Evolutionary conservation across 2,797 vertebrate genomes (phyloP), one percentile per base, ranked within the genome.

Genomic region (Meriones psammophilus): DNA sequence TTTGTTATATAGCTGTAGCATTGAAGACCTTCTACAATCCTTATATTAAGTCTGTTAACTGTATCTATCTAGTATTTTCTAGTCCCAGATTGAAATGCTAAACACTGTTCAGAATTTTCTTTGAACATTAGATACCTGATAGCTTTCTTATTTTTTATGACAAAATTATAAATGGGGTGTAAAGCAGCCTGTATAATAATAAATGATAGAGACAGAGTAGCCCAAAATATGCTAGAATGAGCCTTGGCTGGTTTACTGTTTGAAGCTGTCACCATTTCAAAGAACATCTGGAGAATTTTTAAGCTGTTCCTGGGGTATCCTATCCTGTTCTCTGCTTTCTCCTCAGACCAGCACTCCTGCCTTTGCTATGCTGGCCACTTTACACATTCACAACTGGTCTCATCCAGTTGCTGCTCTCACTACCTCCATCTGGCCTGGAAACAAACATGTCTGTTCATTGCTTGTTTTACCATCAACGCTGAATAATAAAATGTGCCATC

Each of bases 11-110:
- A 89, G 33, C 66, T 78, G 18, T 22, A 89, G 1, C 4, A 58
- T 79, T 13, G n/a, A 36, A 91, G 28, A 76, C 18, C 1, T 84
- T 76, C 13, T 36, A 50, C 28, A 77, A 89, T 42, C 17, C 5
- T 3, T 13, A 64, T 22, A 33, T 83, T 83, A 86, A 83, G n/a
- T 76, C 14, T 86, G 62, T 68, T 84, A 64, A 87, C 95, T 86
- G 12, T 14, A 89, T 50, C 28, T 87, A 68, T 15, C 68, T 92
- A 83, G 26, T 95, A 73, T 39, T 93, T 94, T 86, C 15, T 91
- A 73, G 62, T 42, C 58, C n/a, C 5, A 64, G 20, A 90, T 94
- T 74, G 69, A 94, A 87, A 92, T 83, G 54, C 1, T 7, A 64
- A 77, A 15, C 22, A 87, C 30, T 80, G 33, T 22, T 87, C 46